These are phyloP conservation scores for Corythornis leucogaster DNA, from an alignment of 2,797 vertebrate genomes.

Conservation along the genomic window DNA sequence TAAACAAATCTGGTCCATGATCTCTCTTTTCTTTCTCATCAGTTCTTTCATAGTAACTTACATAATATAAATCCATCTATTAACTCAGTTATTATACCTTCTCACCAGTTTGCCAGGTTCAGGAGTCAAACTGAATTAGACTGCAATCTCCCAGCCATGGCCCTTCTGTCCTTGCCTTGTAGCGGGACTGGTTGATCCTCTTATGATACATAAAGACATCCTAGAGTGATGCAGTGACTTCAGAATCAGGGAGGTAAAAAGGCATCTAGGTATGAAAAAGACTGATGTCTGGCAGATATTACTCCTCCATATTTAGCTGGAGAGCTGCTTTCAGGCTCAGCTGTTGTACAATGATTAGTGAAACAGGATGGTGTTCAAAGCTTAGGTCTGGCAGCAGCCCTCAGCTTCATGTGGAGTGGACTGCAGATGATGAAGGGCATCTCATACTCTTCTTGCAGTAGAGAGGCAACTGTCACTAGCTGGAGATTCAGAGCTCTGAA, in stretches of 20 bases:
- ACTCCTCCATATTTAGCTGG: background rate
- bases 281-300: background rate
- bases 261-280: background rate
- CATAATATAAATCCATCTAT: background rate
- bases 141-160: background rate
- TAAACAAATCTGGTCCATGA: background rate
- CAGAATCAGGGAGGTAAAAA: background rate
- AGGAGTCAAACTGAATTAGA: background rate
- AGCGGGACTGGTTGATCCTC: background rate
- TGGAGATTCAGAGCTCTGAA: background rate
- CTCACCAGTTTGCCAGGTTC: background rate
- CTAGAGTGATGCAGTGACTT: background rate
- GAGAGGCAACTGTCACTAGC: background rate
- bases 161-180: background rate
- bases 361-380: background rate
- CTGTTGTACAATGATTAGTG: background rate
- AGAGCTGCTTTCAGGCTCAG: background rate
- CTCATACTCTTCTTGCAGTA: background rate
- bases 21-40: background rate
- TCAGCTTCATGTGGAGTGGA: background rate
- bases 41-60: background rate
- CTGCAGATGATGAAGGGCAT: background rate
- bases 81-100: background rate
- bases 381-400: background rate
- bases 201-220: background rate